phyloP scores from a whole-genome alignment of 2,888 invertebrate genomes.

The Troglohyphantes excavatus region DNA sequence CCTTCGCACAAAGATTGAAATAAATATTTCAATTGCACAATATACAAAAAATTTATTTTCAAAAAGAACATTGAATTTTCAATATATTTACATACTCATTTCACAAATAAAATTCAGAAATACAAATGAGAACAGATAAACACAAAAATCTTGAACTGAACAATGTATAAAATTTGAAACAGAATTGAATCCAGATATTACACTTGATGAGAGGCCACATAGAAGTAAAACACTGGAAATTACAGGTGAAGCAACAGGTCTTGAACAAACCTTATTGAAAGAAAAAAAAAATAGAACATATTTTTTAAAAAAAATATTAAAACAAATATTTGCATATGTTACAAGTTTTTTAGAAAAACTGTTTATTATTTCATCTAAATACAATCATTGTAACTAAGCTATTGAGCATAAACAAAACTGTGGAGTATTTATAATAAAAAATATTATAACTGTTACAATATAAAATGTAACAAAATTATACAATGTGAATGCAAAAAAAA shows the following conservation, averaged over 20 bases:
- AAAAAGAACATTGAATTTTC: neutral
- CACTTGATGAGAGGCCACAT: constrained; percentile 30
- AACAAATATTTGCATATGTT: too few relatives aligned
- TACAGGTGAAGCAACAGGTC: constrained; percentile 47
- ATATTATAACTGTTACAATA: too few relatives aligned
- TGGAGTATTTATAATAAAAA: too few relatives aligned
- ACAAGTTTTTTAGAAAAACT: too few relatives aligned
- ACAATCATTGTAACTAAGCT: too few relatives aligned
- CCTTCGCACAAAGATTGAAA: too few relatives aligned
- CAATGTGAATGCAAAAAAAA: too few relatives aligned
- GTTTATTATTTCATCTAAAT: too few relatives aligned
- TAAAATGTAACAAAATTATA: too few relatives aligned
- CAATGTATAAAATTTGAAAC: constrained; percentile 28
- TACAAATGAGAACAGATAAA: constrained; percentile 69
- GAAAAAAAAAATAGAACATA: too few relatives aligned
- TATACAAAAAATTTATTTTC: constrained; percentile 4
- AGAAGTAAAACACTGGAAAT: constrained; percentile 56
- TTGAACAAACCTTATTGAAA: constrained; percentile 28
- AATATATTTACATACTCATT: constrained; percentile 48
- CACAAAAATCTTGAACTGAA: constrained; percentile 46
- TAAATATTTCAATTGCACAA: constrained; percentile 15
- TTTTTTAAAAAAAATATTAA: too few relatives aligned
- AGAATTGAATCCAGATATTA: constrained; percentile 42
- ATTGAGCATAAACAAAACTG: too few relatives aligned
- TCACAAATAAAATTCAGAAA: constrained; percentile 69